Conservation (phyloP, 2,113 vertebrate genomes). For the Suricata suricatta region DNA sequence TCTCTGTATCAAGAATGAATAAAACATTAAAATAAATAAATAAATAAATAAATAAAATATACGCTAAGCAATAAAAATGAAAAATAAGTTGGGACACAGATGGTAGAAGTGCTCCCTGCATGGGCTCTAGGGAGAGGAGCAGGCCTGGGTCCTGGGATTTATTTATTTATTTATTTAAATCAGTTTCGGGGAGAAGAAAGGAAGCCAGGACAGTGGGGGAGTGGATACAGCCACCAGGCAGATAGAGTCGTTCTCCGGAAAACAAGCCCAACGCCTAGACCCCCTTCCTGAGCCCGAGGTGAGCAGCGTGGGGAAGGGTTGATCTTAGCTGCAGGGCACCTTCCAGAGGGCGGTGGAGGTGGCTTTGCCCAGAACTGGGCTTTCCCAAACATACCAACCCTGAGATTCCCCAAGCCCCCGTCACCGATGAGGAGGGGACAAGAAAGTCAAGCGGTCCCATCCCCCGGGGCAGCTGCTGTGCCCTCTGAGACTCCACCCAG, state of each 20-base stretch:
- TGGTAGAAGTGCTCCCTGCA: not conserved
- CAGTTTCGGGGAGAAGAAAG: not conserved
- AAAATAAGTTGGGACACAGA: not conserved
- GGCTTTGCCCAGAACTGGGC: not conserved
- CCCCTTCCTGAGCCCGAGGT: not conserved
- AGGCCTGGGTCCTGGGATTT: not conserved
- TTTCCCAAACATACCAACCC: not conserved
- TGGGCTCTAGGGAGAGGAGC: not conserved
- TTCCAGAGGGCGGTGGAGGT: not conserved
- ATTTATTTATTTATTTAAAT: not conserved
- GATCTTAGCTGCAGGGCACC: not conserved
- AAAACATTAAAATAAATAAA: too few relatives aligned
- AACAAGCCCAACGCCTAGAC: not conserved
- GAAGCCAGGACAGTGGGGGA: not conserved
- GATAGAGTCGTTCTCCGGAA: not conserved
- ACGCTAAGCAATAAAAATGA: not conserved
- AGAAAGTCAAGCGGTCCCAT: not conserved
- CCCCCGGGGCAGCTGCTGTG: not conserved
- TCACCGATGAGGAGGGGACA: not conserved
- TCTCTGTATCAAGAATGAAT: too few relatives aligned
- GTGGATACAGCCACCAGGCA: not conserved
- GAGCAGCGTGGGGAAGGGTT: not conserved
- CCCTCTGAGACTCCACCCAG: not conserved
- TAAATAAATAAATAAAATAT: too few relatives aligned
- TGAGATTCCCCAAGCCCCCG: conserved; percentile 4